These are phyloP conservation scores for Carassius auratus DNA, from an alignment of 2,113 vertebrate genomes.

Conservation along the genomic window DNA sequence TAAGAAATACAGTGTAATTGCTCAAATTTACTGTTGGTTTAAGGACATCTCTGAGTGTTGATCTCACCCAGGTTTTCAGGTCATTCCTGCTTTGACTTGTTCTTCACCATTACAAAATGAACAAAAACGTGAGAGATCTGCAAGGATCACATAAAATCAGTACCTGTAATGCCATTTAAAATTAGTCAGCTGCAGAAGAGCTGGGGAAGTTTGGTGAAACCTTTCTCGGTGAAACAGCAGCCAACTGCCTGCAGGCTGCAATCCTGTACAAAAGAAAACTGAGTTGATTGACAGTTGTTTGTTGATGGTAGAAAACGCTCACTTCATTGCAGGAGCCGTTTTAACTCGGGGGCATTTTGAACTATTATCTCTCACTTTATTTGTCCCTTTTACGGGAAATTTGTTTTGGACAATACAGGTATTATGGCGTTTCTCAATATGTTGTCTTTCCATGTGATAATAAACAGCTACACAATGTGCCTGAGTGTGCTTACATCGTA, in stretches of 20 bases:
- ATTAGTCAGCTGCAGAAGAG: background rate
- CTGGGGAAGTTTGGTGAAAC: background rate
- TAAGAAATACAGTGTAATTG: background rate
- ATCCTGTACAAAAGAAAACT: background rate
- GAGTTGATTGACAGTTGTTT: background rate
- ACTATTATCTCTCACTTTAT: too few relatives aligned
- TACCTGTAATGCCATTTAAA: background rate
- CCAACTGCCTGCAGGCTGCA: background rate
- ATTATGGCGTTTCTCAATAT: background rate
- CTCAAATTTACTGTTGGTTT: background rate
- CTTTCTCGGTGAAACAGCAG: too few relatives aligned
- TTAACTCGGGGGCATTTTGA: background rate
- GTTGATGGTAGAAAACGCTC: background rate
- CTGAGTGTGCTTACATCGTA: background rate
- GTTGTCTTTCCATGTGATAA: background rate
- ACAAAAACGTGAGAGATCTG: background rate
- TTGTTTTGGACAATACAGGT: background rate
- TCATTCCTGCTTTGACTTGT: slow-evolving; percentile 12
- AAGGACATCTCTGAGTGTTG: background rate
- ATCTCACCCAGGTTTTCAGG: background rate
- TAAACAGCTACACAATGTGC: background rate
- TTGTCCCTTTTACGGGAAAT: too few relatives aligned
- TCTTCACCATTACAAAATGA: background rate
- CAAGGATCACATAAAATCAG: background rate
- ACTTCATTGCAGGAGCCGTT: background rate